These are phyloP conservation scores for Stegophylla sp. DNA, from an alignment of 2,888 invertebrate genomes.

Conservation along the genomic window DNA sequence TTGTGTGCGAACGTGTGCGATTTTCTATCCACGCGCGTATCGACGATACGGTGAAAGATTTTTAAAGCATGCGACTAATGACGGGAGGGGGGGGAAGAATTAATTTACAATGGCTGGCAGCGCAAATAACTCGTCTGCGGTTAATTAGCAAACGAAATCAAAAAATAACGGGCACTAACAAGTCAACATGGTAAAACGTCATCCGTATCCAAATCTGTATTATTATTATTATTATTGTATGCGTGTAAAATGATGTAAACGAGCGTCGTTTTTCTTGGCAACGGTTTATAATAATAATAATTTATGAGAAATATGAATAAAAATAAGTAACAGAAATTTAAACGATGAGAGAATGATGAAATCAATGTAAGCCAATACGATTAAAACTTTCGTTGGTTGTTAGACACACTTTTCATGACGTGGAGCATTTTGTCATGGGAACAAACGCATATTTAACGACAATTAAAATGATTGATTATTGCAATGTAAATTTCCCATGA, in stretches of 20 bases:
- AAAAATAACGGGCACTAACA: neutral
- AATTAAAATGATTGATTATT: slow-evolving; percentile 1
- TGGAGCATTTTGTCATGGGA: slow-evolving; percentile 4
- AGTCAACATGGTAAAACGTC: neutral
- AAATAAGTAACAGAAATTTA: neutral
- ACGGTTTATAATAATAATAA: neutral
- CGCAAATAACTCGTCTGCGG: neutral
- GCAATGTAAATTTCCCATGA: slow-evolving; percentile 31
- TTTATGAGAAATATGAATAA: too few relatives aligned
- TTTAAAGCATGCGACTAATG: neutral
- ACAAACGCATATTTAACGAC: neutral
- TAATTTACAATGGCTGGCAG: neutral
- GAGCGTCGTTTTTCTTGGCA: neutral
- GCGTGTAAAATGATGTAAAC: neutral
- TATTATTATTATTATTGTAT: too few relatives aligned
- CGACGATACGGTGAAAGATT: neutral
- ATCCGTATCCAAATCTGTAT: neutral
- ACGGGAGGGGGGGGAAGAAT: neutral
- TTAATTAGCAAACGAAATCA: neutral
- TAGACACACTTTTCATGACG: neutral
- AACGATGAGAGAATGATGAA: neutral
- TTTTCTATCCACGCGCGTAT: neutral
- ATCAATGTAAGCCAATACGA: neutral
- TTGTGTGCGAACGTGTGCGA: neutral
- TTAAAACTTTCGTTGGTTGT: neutral